phyloP scores from a whole-genome alignment of 2,888 invertebrate genomes.

The Taenaris catops region DNA sequence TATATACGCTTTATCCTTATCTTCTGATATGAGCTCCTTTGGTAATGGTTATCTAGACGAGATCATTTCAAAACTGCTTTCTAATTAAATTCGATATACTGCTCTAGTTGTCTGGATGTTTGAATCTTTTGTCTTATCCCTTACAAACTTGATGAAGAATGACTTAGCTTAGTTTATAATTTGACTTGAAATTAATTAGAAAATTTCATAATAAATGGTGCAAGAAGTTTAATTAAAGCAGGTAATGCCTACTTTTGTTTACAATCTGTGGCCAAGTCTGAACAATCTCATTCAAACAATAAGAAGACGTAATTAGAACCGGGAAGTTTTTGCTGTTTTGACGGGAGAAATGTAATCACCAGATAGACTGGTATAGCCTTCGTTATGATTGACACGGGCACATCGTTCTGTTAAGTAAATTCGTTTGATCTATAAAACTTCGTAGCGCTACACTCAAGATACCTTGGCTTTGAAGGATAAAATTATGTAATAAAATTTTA shows the following conservation, averaged over 20 bases:
- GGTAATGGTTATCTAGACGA: too few relatives aligned
- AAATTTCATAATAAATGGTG: conserved; percentile 32
- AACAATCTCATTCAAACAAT: conserved; percentile 28
- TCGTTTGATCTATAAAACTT: conserved; percentile 18
- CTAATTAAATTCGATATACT: conserved; percentile 14
- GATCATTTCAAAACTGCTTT: conserved; percentile 10
- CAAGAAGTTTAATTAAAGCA: conserved; percentile 31
- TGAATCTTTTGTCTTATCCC: conserved; percentile 22
- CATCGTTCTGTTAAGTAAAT: conserved; percentile 51
- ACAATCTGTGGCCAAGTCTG: conserved; percentile 26
- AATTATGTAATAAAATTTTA: conserved; percentile 1
- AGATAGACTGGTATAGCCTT: conserved; percentile 35
- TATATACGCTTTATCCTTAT: too few relatives aligned
- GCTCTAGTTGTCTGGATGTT: conserved; percentile 7
- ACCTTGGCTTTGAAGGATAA: conserved; percentile 1
- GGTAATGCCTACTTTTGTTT: conserved; percentile 28
- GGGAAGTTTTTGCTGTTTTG: conserved; percentile 34
- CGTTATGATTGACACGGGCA: conserved; percentile 49
- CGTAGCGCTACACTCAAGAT: background rate
- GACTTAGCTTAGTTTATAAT: conserved; percentile 29
- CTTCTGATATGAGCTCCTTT: too few relatives aligned
- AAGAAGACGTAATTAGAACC: conserved; percentile 20
- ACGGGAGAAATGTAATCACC: conserved; percentile 59
- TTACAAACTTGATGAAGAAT: conserved; percentile 25
- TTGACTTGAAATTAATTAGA: conserved; percentile 30